phyloP scores from a whole-genome alignment of 2,888 invertebrate genomes.

The Clostera curtula region DNA sequence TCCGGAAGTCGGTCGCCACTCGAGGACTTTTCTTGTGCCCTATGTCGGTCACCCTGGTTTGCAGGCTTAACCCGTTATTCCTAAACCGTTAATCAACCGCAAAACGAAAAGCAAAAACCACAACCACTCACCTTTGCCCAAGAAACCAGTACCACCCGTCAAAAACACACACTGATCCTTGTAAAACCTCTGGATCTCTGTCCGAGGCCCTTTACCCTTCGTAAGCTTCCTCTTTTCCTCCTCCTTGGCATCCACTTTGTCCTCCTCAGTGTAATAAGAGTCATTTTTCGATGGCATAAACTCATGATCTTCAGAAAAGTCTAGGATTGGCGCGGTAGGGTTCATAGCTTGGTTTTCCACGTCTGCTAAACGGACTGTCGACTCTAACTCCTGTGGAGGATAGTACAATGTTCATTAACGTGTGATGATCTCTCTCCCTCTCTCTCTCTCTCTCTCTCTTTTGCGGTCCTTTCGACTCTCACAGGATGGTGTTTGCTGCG shows the following conservation, averaged over 20 bases:
- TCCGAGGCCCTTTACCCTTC: conserved; percentile 56
- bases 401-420: neutral
- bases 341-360: conserved; percentile 58
- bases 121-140: conserved; percentile 66
- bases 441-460: too few species aligned
- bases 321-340: conserved; percentile 53
- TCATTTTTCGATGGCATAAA: conserved; percentile 66
- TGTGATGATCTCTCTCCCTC: too few species aligned
- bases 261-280: conserved; percentile 65
- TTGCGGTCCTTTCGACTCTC: too few species aligned
- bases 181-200: conserved; percentile 57
- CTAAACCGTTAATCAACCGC: too few species aligned
- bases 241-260: conserved; percentile 59
- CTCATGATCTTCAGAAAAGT: conserved; percentile 70
- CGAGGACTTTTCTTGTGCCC: too few species aligned
- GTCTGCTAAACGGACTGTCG: conserved; percentile 44
- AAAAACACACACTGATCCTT: conserved; percentile 62
- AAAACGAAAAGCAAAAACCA: too few species aligned
- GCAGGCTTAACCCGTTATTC: too few species aligned
- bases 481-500: too few species aligned
- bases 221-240: conserved; percentile 57
- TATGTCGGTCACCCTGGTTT: too few species aligned
- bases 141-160: conserved; percentile 65
- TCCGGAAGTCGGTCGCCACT: too few species aligned
- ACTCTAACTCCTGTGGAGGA: conserved; percentile 50